These are phyloP conservation scores for Lordiphosa andalusiaca DNA, from an alignment of 2,888 invertebrate genomes.

Conservation along the genomic window DNA sequence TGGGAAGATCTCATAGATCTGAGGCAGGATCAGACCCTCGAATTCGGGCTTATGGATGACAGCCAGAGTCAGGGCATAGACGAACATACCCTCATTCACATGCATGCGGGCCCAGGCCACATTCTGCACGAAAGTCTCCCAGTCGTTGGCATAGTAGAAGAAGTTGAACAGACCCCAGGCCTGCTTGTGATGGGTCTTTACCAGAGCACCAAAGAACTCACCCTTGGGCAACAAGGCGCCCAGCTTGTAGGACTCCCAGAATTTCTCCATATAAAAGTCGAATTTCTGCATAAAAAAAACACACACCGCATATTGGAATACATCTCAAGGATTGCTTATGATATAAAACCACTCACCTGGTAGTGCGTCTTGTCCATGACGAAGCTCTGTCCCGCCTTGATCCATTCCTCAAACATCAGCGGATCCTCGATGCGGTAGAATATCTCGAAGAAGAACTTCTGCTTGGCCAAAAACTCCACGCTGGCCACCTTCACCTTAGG, in stretches of 20 bases:
- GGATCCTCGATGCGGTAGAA: slow-evolving; percentile 64
- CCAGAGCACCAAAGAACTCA: slow-evolving; percentile 82
- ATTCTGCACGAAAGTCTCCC: slow-evolving; percentile 85
- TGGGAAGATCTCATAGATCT: slow-evolving; percentile 89
- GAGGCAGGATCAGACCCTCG: slow-evolving; percentile 85
- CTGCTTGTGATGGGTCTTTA: slow-evolving; percentile 81
- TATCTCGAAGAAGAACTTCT: slow-evolving; percentile 74
- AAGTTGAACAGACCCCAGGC: slow-evolving; percentile 84
- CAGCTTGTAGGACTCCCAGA: slow-evolving; percentile 67
- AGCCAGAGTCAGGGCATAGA: slow-evolving; percentile 86
- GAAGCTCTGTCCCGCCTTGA: slow-evolving; percentile 62
- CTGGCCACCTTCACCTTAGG: slow-evolving; percentile 65
- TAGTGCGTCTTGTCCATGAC: slow-evolving; percentile 58
- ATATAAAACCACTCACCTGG: slow-evolving; percentile 29
- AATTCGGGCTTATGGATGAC: slow-evolving; percentile 86
- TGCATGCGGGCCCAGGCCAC: slow-evolving; percentile 85
- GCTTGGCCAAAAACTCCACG: slow-evolving; percentile 61
- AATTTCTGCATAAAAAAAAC: slow-evolving; percentile 43
- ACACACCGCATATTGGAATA: too few species aligned
- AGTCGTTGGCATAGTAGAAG: slow-evolving; percentile 86
- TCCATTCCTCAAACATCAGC: slow-evolving; percentile 71
- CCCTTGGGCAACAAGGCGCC: slow-evolving; percentile 82
- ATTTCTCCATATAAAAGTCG: slow-evolving; percentile 68
- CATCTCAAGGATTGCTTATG: too few species aligned
- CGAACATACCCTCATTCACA: slow-evolving; percentile 88